Base-by-base conservation (phyloP, 2,797 vertebrate species). In the Poeciliopsis infans region DNA sequence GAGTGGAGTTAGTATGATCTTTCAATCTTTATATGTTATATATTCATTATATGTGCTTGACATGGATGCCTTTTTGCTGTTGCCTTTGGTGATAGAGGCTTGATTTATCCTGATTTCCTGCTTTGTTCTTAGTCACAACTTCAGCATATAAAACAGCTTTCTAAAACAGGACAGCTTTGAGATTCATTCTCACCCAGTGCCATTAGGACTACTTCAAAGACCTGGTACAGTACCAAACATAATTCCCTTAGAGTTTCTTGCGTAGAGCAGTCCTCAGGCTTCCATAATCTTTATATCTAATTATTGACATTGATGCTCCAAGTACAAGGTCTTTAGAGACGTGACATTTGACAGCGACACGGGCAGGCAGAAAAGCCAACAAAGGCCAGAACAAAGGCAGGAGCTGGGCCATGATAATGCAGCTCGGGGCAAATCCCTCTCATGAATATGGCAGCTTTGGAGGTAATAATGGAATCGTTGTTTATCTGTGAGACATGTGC, bases 241-340 rank as follows among this genome's bases (percentile, higher is more conserved):
- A 49, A 79, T 75, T 84, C 18, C 64, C 79, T 88, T 49, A 69
- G 71, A 64, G 72, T 64, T 77, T 85, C 87, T 86, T 93, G 90
- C 76, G 85, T 84, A 91, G 88, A 92, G 83, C 59, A 90, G 81
- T 86, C 80, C 41, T 81, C 59, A n/a, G 83, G 83, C 87, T 90
- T 88, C 88, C 84, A 86, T 90, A 83, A 92, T 78, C 77, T 84
- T 92, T 90, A 93, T 87, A 86, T 88, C 85, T 91, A 82, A 92
- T 94, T 95, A 95, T 95, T 95, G 95, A 95, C 94, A 93, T 46
- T 92, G 93, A 93, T 89, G 91, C 93, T 94, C 88, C 92, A 93
- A 94, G 95, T 90, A 92, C 88, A 86, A 78, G 72, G 89, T 92
- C 96, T 87, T 79, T 79, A 36, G 96, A 94, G 95, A 95, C 88